A percentile compares a stretch with the other conserved stretches of the same genome.
Evolutionary conservation across 2,888 invertebrate genomes (phyloP).

Genomic region (Nesidiocoris tenuis): DNA sequence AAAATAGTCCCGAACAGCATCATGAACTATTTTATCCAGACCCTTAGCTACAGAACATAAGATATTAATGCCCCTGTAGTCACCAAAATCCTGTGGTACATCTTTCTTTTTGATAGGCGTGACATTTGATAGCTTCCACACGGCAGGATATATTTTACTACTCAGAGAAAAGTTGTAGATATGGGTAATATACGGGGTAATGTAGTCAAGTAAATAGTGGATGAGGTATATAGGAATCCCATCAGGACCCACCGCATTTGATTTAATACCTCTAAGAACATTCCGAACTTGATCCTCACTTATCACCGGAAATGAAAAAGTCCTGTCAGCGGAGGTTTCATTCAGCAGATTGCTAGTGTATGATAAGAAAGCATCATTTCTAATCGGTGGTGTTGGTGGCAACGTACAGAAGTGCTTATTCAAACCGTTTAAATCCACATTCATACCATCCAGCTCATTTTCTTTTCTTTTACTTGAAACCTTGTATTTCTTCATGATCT

Average conservation of each 20-base stretch:
- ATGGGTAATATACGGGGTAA: neutral
- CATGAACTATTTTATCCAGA: neutral
- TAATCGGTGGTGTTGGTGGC: no score
- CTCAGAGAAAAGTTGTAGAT: neutral
- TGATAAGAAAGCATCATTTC: no score
- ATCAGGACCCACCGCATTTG: neutral
- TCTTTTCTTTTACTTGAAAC: no score
- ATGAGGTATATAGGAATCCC: neutral
- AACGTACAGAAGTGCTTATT: no score
- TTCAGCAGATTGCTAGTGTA: no score
- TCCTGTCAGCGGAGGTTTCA: no score
- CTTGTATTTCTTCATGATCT: no score
- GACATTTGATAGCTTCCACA: neutral
- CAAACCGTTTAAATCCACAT: no score
- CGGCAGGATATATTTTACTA: neutral
- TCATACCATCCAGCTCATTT: no score
- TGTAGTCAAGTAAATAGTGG: neutral
- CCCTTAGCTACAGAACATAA: neutral
- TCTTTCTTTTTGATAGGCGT: neutral
- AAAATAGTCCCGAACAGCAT: neutral
- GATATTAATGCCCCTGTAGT: constrained; percentile 1
- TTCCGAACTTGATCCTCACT: no score
- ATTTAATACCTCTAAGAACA: neutral
- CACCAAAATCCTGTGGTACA: neutral
- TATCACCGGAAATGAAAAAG: no score